Base-by-base conservation (phyloP, 2,797 vertebrate genomes). In the Acipenser oxyrinchus region DNA sequence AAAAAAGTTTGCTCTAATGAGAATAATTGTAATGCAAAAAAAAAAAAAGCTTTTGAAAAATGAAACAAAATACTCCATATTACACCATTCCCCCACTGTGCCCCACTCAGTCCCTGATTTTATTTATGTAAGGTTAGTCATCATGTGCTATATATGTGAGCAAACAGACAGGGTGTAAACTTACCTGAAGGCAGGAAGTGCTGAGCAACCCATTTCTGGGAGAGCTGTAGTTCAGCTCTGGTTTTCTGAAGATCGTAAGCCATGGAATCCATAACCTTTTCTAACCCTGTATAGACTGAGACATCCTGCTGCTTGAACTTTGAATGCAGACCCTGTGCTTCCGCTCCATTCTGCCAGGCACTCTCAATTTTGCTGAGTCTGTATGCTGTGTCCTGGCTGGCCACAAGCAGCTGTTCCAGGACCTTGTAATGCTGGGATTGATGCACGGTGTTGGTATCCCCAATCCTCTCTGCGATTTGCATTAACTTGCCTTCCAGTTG, bases 141-240 rank as follows among this genome's bases (percentile, higher is more conserved):
- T 13, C 8, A 62, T 62, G 18, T 62, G 8, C 48, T 9, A 18
- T 37, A 62, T 6, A 23, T 62, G 60, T 62, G 60, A 48, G 60
- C 48, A 37, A 37, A 62, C 8, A 52, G 11, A 59, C 37, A 48
- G 66, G 71, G 72, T 58, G 63, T 72, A 70, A 37, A 64, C 85
- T 87, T 79, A 97, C 96, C 95, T 89, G 89, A 88, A 0, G 96
- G 96, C 75, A 95, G 77, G 67, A 80, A 60, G 52, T 70, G 82
- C 65, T 76, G 73, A 6, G 77, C 77, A 0, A 75, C 81, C 83
- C 86, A 90, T 51, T 72, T 85, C 62, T 83, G 79, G 0, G 83
- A 70, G 0, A 67, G 77, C 60, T 83, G 78, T 66, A 94, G 81
- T 48, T 92, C 86, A 0, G 65, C 76, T 12, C 70, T 84, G 0